Percentiles rank a stretch among this genome's conserved stretches.
These are phyloP conservation scores for Conomelus anceps DNA, from an alignment of 2,888 invertebrate genomes.

Conservation along the genomic window DNA sequence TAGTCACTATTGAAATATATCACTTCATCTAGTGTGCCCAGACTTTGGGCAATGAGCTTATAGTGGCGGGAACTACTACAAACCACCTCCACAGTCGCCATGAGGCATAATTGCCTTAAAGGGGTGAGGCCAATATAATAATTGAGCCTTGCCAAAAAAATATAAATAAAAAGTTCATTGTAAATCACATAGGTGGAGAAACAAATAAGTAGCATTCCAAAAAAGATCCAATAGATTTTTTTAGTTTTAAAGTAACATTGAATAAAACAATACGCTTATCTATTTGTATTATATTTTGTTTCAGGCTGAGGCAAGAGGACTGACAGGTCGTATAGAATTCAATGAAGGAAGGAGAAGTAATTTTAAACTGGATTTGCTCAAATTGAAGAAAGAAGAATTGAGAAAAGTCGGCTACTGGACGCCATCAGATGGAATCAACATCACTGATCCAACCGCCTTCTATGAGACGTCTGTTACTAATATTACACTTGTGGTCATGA, in stretches of 20 bases:
- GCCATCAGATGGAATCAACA: conserved; percentile 63
- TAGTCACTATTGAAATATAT: too few relatives aligned
- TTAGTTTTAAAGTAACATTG: too few relatives aligned
- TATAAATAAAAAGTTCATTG: neutral
- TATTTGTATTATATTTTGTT: conserved; percentile 19
- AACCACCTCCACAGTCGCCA: too few relatives aligned
- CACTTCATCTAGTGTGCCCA: too few relatives aligned
- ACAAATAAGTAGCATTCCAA: too few relatives aligned
- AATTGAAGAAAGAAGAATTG: conserved; percentile 69
- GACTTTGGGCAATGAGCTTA: too few relatives aligned
- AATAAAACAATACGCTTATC: neutral
- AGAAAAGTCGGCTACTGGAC: conserved; percentile 80
- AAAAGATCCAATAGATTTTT: too few relatives aligned
- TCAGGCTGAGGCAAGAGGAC: conserved; percentile 73
- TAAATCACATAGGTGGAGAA: neutral
- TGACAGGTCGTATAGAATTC: conserved; percentile 84
- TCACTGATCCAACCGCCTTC: conserved; percentile 80
- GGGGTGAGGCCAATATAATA: too few relatives aligned
- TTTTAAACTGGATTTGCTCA: conserved; percentile 77
- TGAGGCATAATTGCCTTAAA: too few relatives aligned
- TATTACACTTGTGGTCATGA: conserved; percentile 84
- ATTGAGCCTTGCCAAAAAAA: neutral
- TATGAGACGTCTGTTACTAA: conserved; percentile 75
- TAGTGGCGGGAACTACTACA: too few relatives aligned
- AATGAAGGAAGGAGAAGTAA: conserved; percentile 74